Base-by-base conservation (phyloP, 2,888 invertebrate genomes). In the Auanema freiburgensis region DNA sequence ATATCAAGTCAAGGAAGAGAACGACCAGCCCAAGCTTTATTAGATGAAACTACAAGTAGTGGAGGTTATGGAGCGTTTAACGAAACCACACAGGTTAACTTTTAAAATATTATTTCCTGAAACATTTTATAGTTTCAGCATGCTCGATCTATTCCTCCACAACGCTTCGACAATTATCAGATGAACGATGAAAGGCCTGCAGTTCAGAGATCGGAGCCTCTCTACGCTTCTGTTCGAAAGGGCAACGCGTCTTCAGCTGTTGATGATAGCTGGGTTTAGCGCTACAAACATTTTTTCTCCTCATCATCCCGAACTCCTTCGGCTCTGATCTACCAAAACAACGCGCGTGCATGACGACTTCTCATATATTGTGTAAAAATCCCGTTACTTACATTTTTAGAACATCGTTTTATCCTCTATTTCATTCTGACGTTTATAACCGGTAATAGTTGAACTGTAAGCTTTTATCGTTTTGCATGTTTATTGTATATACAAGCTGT, bases 1-100 rank as follows among this genome's bases (percentile, higher is more conserved):
- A 94, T 96, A 91, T 93, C 93, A 21, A 67, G 65, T 14, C 71
- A 71, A 72, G 74, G 71, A 25, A 66, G 76, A 46, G 76, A 72
- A 68, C 65, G 63, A 49, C 78, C 72, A 18, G 60, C 51, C 44
- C 66, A 56, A 64, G 62, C 60, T n/a, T 63, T 60, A 49, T 58
- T 69, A 6, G 71, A 74, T 57, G 74, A 74, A 49, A 74, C 74
- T 8, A 57, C 59, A 10, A 70, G 69, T 25, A 67, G 67, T 42
- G 68, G 67, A 8, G 68, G 69, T 23, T 67, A 69, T 33, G 67
- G 69, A 12, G 62, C 58, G 57, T 18, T 66, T 55, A 14, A 63
- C 57, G 64, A 69, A 62, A 25, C 63, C 65, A 16, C 66, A 66
- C 64, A 67, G 59, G 62, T 62, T 1, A 2, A 56, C 10, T 1